A percentile compares a stretch with the other conserved stretches of the same genome.
Evolutionary conservation across 2,888 invertebrate genomes (phyloP).

Genomic region (Sesamia inferens): DNA sequence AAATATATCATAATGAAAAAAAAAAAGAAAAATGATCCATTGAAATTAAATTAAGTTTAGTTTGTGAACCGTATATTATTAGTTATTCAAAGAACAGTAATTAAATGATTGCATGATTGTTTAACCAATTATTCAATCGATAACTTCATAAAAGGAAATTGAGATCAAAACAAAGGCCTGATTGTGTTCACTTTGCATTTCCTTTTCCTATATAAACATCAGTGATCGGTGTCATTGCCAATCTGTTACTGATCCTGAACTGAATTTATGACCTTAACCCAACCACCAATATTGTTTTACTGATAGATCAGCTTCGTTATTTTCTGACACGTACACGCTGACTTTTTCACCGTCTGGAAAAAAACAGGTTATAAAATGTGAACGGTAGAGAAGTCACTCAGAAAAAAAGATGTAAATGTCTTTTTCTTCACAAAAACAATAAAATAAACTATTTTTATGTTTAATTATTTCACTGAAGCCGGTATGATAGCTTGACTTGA

Average conservation of each 20-base stretch:
- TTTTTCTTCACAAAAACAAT: not conserved
- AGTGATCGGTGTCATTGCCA: constrained; percentile 49
- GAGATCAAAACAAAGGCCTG: constrained; percentile 27
- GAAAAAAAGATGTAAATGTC: not conserved
- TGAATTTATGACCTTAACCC: constrained; percentile 48
- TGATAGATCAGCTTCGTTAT: constrained; percentile 24
- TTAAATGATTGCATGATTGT: not conserved
- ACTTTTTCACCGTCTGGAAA: not conserved
- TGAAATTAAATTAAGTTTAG: no score
- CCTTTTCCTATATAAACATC: constrained; percentile 33
- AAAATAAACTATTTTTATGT: not conserved
- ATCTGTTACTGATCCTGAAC: constrained; percentile 47
- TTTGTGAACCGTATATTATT: not conserved
- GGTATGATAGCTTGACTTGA: not conserved
- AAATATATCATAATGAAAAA: no score
- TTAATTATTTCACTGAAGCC: not conserved
- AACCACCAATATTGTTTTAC: constrained; percentile 8
- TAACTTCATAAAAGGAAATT: constrained; percentile 18
- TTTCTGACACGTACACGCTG: not conserved
- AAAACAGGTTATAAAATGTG: not conserved
- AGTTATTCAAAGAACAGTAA: not conserved
- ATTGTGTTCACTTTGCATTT: constrained; percentile 21
- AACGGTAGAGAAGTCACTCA: not conserved
- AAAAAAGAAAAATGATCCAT: no score
- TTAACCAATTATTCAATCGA: not conserved